Conservation (phyloP, 1,140 invertebrate genomes). For the Pseudomyrmex cubaensis region DNA sequence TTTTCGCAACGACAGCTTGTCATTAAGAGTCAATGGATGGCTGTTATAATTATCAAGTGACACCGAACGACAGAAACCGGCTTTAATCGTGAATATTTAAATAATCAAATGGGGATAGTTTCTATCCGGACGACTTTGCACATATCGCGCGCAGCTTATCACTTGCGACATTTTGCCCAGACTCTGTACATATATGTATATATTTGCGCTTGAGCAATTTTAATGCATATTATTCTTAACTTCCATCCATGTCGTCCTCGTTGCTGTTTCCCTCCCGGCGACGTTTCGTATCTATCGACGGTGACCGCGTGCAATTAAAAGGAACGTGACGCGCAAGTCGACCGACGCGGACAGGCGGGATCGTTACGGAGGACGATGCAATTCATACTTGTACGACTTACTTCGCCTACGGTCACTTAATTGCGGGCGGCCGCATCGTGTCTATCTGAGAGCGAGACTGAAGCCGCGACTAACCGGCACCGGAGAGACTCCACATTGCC, state of each 20-base stretch:
- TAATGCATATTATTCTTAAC: slow-evolving; percentile 51
- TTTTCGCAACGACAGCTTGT: slow-evolving; percentile 20
- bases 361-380: slow-evolving; percentile 52
- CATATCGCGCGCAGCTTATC: background rate
- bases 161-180: slow-evolving; percentile 8
- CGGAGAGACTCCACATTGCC: background rate
- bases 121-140: background rate
- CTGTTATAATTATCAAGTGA: slow-evolving; percentile 6
- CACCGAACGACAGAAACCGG: slow-evolving; percentile 13
- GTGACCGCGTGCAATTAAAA: slow-evolving; percentile 66
- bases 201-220: slow-evolving; percentile 54
- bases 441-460: slow-evolving; percentile 8
- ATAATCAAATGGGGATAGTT: background rate
- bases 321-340: slow-evolving; percentile 67
- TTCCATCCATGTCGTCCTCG: background rate
- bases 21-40: slow-evolving; percentile 22
- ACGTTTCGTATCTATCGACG: slow-evolving; percentile 57
- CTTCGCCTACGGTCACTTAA: slow-evolving; percentile 56
- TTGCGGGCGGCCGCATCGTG: slow-evolving; percentile 17
- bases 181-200: background rate
- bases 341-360: slow-evolving; percentile 49
- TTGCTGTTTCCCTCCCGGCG: slow-evolving; percentile 33
- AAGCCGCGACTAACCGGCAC: slow-evolving; percentile 2
- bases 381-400: slow-evolving; percentile 65
- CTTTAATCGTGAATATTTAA: slow-evolving; percentile 43